Evolutionary conservation across 2,888 invertebrate genomes (phyloP).

Genomic region (Andrena trimmerana): DNA sequence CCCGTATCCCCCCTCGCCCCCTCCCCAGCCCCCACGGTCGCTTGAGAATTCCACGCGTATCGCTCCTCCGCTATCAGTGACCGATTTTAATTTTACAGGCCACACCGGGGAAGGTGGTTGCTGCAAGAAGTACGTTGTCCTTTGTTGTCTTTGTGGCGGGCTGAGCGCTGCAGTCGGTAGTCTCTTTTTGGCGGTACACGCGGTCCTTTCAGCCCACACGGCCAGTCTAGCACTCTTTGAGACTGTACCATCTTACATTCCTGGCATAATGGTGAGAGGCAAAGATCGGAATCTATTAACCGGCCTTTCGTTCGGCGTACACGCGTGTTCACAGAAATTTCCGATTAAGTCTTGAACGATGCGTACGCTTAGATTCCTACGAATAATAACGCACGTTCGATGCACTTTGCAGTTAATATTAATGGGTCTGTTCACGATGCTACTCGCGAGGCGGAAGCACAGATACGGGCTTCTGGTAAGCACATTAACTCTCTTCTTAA

Average conservation of each 20-base stretch:
- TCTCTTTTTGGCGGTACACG: conserved; percentile 92
- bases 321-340: not conserved
- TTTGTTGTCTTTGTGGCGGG: conserved; percentile 93
- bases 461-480: conserved; percentile 95
- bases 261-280: conserved; percentile 93
- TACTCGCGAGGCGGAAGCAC: conserved; percentile 93
- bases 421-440: conserved; percentile 95
- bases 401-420: conserved; percentile 90
- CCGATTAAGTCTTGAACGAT: no score
- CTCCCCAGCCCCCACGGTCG: not conserved
- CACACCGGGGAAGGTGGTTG: conserved; percentile 80
- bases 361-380: not conserved
- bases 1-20: not conserved
- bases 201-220: conserved; percentile 92
- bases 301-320: conserved; percentile 8
- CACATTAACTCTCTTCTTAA: conserved; percentile 47
- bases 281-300: conserved; percentile 49
- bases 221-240: conserved; percentile 89
- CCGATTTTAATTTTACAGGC: conserved; percentile 73
- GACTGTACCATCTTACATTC: conserved; percentile 97
- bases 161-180: conserved; percentile 92
- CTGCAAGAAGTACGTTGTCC: conserved; percentile 91
- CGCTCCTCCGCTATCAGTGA: conserved; percentile 30
- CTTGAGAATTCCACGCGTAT: not conserved
- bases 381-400: conserved; percentile 18